Conservation (phyloP, 2,888 invertebrate genomes). For the Prosapia bicincta region DNA sequence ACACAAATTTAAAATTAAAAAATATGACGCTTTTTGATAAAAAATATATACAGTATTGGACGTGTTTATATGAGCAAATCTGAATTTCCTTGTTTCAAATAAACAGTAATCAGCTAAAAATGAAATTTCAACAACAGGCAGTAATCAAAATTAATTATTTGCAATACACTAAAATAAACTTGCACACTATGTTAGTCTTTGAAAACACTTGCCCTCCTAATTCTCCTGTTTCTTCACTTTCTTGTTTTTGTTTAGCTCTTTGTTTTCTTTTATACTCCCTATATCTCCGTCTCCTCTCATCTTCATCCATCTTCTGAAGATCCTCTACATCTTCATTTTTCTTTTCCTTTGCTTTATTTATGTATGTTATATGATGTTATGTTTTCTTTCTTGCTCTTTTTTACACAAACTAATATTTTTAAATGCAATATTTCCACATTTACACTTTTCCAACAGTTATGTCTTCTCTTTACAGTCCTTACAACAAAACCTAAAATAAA, state of each 20-base stretch:
- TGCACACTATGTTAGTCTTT: neutral
- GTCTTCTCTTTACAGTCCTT: neutral
- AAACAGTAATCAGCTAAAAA: too few species aligned
- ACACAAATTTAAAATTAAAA: too few species aligned
- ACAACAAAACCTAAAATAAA: neutral
- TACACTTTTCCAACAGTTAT: neutral
- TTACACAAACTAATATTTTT: neutral
- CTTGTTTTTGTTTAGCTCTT: neutral
- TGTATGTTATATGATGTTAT: neutral
- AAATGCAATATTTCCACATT: neutral
- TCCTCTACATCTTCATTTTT: neutral
- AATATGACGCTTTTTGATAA: too few species aligned
- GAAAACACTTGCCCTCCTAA: slow-evolving; percentile 2
- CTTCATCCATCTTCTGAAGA: neutral
- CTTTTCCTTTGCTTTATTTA: neutral
- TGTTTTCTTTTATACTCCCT: neutral
- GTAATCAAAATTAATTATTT: neutral
- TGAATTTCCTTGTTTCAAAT: too few species aligned
- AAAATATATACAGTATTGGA: too few species aligned
- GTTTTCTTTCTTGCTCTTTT: neutral
- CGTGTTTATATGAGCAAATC: too few species aligned
- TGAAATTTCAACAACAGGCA: neutral
- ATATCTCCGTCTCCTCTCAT: neutral
- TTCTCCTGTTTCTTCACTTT: neutral
- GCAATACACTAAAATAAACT: neutral